These are phyloP conservation scores for Melanchra persicariae DNA, from an alignment of 2,888 invertebrate species.

Conservation along the genomic window DNA sequence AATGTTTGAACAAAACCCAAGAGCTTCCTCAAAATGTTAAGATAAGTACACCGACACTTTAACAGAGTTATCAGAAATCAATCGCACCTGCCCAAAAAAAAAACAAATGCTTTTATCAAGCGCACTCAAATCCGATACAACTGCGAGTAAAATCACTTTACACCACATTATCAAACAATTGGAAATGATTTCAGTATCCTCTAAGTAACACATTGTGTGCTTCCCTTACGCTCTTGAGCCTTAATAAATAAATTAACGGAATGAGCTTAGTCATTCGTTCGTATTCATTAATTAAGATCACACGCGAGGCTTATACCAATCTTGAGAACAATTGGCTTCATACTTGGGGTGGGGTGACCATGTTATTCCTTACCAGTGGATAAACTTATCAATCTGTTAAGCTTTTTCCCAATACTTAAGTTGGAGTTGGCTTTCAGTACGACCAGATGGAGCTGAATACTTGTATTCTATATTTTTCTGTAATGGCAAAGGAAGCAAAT, in stretches of 20 bases:
- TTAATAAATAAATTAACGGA: conserved; percentile 88
- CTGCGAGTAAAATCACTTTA: conserved; percentile 44
- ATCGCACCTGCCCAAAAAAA: not conserved
- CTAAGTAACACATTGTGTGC: conserved; percentile 60
- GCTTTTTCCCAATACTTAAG: too few relatives aligned
- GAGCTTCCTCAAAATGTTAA: not conserved
- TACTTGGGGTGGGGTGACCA: conserved; percentile 75
- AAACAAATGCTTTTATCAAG: conserved; percentile 9
- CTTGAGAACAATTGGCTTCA: conserved; percentile 89
- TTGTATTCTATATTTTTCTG: too few relatives aligned
- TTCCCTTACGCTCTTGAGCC: conserved; percentile 63
- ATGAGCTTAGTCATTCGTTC: conserved; percentile 90
- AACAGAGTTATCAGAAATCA: conserved; percentile 26
- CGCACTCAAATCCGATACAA: conserved; percentile 14
- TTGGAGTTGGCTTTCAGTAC: too few relatives aligned
- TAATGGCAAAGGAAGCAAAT: too few relatives aligned
- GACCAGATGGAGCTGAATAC: too few relatives aligned
- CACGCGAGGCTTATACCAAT: conserved; percentile 90
- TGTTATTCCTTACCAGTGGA: not conserved
- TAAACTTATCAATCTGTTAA: not conserved
- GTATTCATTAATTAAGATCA: conserved; percentile 90
- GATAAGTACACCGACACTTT: not conserved
- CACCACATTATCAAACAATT: conserved; percentile 52
- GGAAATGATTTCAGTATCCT: conserved; percentile 60
- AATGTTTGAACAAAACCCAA: not conserved